Evolutionary conservation across 2,888 invertebrate species (phyloP).

Genomic region (Ennomos quercinarius): DNA sequence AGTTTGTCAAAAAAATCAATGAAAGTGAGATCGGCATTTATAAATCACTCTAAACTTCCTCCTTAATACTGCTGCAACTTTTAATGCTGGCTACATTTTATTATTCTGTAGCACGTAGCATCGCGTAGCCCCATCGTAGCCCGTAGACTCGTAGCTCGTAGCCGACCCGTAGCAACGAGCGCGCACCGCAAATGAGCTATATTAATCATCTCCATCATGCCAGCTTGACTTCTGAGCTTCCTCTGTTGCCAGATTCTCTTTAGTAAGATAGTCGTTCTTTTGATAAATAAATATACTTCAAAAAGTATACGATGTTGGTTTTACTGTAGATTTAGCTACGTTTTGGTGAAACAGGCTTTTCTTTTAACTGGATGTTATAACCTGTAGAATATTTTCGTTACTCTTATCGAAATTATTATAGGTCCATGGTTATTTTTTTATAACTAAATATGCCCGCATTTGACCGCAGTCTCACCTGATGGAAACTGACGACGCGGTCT

Average conservation of each 20-base stretch:
- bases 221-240: slow-evolving; percentile 78
- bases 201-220: slow-evolving; percentile 83
- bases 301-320: slow-evolving; percentile 9
- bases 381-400: no score
- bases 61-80: slow-evolving; percentile 17
- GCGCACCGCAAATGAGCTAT: slow-evolving; percentile 82
- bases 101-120: slow-evolving; percentile 27
- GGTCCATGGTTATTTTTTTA: no score
- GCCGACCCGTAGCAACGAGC: slow-evolving; percentile 51
- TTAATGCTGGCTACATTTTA: slow-evolving; percentile 27
- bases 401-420: no score
- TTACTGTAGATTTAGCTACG: no score
- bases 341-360: no score
- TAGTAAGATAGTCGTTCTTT: slow-evolving; percentile 62
- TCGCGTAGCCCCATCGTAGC: slow-evolving; percentile 37
- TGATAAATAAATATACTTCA: slow-evolving; percentile 5
- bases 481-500: no score
- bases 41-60: not conserved
- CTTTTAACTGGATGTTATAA: no score
- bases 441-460: no score
- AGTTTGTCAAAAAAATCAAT: no score
- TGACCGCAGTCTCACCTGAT: no score
- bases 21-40: not conserved
- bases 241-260: slow-evolving; percentile 72
- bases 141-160: slow-evolving; percentile 44